Base-by-base conservation (phyloP, 2,113 vertebrate genomes). In the Orientallactaga bullata region DNA sequence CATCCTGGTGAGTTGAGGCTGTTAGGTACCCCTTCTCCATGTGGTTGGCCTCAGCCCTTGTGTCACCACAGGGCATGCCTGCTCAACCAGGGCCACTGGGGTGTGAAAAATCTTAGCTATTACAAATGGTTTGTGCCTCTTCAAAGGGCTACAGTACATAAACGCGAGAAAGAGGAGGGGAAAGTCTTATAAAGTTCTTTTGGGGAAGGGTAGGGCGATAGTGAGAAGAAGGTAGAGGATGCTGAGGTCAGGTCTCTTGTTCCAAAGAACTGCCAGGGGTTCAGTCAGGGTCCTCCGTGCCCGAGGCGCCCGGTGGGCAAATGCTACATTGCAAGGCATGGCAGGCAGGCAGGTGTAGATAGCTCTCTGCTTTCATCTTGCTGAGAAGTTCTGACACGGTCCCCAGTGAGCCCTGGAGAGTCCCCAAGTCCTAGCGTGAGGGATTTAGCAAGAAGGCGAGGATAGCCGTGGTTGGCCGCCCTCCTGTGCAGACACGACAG, bases 131-230 rank as follows among this genome's bases (percentile, higher is more conserved):
- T 37, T 77, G 81, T 76, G 72, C 51, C 23, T 92, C 26, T 85
- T 37, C 32, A 55, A 73, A 94, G 76, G 63, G 61, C 61, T 58
- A 73, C n/a, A 66, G 51, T 47, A 42, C 13, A 17, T 24, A 69
- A n/a, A 20, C 60, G 20, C 28, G 18, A 47, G 37, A 60, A 88
- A 71, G 85, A 17, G 68, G 16, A 72, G 9, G 47, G 24, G 47
- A 63, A 39, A 35, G 23, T 80, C 37, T 68, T 73, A 79, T 85
- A 91, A 72, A 55, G 30, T 79, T 90, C n/a, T 47, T 89, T 85
- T 66, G 60, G 3, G 12, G 42, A 2, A 28, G 15, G 21, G 30
- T n/a, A 63, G 39, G n/a, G 37, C 74, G n/a, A 55, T 72, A 66
- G 68, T 47, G n/a, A 73, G 32, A 72, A n/a, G 42, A 55, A 39